Base-by-base conservation (phyloP, 1,140 invertebrate genomes). In the Nomia melanderi region DNA sequence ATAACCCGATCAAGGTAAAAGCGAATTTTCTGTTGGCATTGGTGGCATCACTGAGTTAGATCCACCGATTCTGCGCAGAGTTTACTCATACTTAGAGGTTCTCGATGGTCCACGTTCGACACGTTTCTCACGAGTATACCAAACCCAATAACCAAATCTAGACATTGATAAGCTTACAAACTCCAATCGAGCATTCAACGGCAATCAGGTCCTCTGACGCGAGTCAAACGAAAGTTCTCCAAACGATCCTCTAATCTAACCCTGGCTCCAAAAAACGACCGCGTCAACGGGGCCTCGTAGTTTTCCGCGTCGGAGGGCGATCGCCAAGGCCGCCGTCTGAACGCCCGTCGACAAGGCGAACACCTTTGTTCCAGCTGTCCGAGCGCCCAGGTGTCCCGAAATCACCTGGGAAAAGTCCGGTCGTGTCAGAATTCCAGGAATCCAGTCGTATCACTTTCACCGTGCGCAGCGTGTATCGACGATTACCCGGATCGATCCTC, bases 401-500 rank as follows among this genome's bases (percentile, higher is more conserved):
- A 25, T 31, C 57, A 36, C 57, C 57, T 31, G 20, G 29, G 23
- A 57, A 57, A 57, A 14, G n/a, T n/a, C 33, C 12, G 4, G 25
- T 14, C 54, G 3, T 14, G 33, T 9, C 33, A 31, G 59, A 39
- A 62, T 41, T n/a, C 59, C 8, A 62, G 33, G 33, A 39, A 62
- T 62, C 59, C 59, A 25, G 33, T 62, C 59, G 59, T 36, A 62
- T 62, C 59, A 62, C 59, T 62, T 62, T 62, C 59, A 62, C 59
- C 33, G 41, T 5, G 12, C 27, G 11, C 0, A 8, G n/a, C 56
- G n/a, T n/a, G 59, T 11, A n/a, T 39, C 59, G 39, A 36, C 59
- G 6, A 25, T 62, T 62, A 39, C 41, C 47, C 7, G 7, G 44
- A 65, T 27, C 41, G 27, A 23, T 9, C 23, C 20, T 33, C 33